Conservation (phyloP, 2,797 vertebrate genomes). For the Halcyon leucocephala region DNA sequence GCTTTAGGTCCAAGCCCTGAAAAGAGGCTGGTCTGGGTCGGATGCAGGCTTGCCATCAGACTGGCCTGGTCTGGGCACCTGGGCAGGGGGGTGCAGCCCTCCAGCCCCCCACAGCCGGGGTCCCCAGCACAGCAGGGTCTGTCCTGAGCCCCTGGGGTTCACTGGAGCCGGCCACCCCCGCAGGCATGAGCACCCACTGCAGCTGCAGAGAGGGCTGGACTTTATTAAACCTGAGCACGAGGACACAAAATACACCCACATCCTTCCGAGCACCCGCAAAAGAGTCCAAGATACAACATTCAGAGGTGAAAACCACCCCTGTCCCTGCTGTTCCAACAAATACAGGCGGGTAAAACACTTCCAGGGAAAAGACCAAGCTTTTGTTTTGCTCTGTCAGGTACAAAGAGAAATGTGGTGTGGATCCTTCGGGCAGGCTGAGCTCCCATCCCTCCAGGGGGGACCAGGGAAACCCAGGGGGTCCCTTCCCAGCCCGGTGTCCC, state of each 20-base stretch:
- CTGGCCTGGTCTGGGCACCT: accelerated
- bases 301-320: accelerated
- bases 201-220: neutral
- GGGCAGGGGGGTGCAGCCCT: neutral
- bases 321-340: neutral
- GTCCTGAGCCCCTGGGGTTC: neutral
- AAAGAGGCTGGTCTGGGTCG: neutral
- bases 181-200: neutral
- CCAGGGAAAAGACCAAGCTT: neutral
- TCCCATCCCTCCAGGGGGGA: accelerated
- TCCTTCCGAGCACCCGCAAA: accelerated
- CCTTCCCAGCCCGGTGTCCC: neutral
- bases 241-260: neutral
- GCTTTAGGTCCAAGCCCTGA: neutral
- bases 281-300: neutral
- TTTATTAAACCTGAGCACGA: neutral
- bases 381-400: neutral
- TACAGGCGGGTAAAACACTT: neutral
- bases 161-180: accelerated
- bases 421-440: neutral
- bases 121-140: neutral
- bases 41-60: neutral
- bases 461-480: accelerated
- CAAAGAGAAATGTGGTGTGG: accelerated
- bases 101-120: accelerated